Evolutionary conservation across 2,113 vertebrate species (phyloP).

Genomic region (Psilopogon haemacephalus): DNA sequence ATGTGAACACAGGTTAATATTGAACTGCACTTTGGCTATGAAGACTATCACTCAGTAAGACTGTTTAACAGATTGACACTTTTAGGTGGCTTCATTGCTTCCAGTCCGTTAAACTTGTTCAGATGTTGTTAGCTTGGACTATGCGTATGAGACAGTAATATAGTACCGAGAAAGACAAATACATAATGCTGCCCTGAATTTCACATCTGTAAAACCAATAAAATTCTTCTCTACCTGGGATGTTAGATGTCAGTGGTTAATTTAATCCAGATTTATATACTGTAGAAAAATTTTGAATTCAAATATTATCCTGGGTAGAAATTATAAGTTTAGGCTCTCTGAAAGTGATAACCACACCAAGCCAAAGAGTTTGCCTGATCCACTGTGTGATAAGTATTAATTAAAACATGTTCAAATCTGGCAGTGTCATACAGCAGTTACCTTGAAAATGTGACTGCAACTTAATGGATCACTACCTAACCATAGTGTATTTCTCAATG

Average conservation of each 20-base stretch:
- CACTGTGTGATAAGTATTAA: background rate
- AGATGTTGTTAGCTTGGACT: background rate
- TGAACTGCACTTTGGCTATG: background rate
- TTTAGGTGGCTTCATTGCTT: background rate
- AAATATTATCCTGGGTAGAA: background rate
- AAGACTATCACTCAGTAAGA: background rate
- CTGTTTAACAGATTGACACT: background rate
- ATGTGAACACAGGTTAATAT: background rate
- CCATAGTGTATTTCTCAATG: background rate
- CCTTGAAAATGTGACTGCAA: background rate
- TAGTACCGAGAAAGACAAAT: background rate
- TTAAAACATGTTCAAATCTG: background rate
- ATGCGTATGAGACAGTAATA: background rate
- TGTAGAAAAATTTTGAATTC: background rate
- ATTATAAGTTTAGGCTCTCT: background rate
- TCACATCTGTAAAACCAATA: background rate
- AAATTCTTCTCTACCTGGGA: background rate
- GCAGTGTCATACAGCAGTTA: background rate
- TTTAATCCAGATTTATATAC: background rate
- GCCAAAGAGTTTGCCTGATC: background rate
- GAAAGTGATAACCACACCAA: background rate
- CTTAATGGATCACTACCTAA: background rate
- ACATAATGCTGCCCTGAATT: background rate
- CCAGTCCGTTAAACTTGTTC: background rate
- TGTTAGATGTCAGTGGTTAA: background rate